A percentile compares a stretch with the other conserved stretches of the same genome.
Conservation (phyloP, 2,113 vertebrate species). For the Phrynosoma platyrhinos region DNA sequence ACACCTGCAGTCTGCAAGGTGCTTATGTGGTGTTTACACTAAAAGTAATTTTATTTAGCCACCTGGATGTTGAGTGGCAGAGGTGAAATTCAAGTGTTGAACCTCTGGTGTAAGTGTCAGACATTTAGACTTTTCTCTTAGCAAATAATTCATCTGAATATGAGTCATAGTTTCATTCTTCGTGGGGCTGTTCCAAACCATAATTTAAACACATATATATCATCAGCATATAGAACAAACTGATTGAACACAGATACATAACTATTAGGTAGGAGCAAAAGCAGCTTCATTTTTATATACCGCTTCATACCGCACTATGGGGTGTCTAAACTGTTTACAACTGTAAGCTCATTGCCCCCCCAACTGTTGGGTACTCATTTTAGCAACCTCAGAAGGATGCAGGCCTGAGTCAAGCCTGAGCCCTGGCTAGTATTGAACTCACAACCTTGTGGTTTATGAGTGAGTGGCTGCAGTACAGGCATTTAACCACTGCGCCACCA, state of each 20-base stretch:
- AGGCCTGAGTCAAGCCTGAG: too few relatives aligned
- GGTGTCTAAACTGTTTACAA: too few relatives aligned
- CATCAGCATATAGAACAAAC: not conserved
- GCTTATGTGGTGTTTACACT: not conserved
- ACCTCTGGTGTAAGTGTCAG: not conserved
- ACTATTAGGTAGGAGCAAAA: not conserved
- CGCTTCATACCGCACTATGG: too few relatives aligned
- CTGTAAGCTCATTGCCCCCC: too few relatives aligned
- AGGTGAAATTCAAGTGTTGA: not conserved
- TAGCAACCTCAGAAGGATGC: too few relatives aligned
- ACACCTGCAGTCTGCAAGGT: too few relatives aligned
- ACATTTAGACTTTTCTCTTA: not conserved
- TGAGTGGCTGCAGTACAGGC: too few relatives aligned
- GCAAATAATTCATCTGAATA: slow-evolving; percentile 14
- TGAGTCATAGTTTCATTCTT: not conserved
- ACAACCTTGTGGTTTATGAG: too few relatives aligned
- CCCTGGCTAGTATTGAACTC: too few relatives aligned
- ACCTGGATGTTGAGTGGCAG: not conserved
- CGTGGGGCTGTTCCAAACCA: slow-evolving; percentile 2
- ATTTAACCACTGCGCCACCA: too few relatives aligned
- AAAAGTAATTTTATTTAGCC: not conserved
- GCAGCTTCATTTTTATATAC: too few relatives aligned
- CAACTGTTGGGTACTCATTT: too few relatives aligned
- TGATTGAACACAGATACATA: not conserved
- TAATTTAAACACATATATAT: not conserved